Evolutionary conservation across 2,888 invertebrate genomes (phyloP).

Genomic region (Lasioglossum pauxillum): DNA sequence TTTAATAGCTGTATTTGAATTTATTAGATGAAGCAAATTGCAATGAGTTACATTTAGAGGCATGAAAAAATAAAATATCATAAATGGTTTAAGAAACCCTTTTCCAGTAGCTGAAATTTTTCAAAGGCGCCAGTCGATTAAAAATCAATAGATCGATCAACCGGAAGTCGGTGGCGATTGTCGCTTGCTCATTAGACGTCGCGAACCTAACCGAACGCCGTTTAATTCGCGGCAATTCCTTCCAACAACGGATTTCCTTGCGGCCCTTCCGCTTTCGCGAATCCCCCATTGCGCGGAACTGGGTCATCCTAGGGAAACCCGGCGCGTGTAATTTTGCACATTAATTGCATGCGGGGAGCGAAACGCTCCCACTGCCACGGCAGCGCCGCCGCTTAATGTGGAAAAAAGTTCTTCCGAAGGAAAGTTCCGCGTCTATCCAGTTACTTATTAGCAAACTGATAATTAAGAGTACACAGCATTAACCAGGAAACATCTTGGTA

Average conservation of each 20-base stretch:
- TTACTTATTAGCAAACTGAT: conserved; percentile 2
- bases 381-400: neutral
- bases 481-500: neutral
- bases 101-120: too few species aligned
- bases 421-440: neutral
- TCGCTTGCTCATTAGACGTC: neutral
- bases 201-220: neutral
- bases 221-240: neutral
- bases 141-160: neutral
- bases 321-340: conserved; percentile 12
- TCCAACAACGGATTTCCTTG: neutral
- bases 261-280: neutral
- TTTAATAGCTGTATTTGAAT: too few species aligned
- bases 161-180: neutral
- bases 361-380: neutral
- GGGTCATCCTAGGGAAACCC: conserved; percentile 9
- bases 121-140: neutral
- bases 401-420: neutral
- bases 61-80: too few species aligned
- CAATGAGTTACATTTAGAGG: too few species aligned
- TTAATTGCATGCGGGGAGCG: conserved; percentile 25
- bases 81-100: too few species aligned
- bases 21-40: too few species aligned
- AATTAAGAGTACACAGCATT: conserved; percentile 1
- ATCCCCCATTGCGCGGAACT: conserved; percentile 6